phyloP scores from a whole-genome alignment of 2,113 vertebrate genomes.

The Semicossyphus pulcher region DNA sequence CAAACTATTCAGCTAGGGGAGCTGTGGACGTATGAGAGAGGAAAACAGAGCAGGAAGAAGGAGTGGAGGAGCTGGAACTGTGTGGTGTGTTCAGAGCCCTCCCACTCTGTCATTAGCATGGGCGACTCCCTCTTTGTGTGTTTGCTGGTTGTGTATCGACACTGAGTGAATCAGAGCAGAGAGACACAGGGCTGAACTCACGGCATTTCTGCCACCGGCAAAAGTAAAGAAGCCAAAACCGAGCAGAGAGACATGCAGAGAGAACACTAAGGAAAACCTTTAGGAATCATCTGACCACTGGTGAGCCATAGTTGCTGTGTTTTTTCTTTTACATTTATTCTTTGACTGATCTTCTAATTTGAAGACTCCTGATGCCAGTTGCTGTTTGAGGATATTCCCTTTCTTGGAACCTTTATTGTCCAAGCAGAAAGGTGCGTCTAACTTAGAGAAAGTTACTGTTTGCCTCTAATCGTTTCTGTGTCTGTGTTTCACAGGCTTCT shows the following conservation, averaged over 20 bases:
- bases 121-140: conserved; percentile 65
- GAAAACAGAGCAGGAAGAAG: conserved; percentile 48
- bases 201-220: not conserved
- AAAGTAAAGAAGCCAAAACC: not conserved
- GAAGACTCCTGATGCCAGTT: not conserved
- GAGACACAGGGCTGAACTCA: conserved; percentile 46
- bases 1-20: not conserved
- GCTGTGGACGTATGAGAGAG: conserved; percentile 2
- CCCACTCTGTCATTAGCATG: conserved; percentile 66
- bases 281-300: conserved; percentile 5
- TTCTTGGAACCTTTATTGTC: not conserved
- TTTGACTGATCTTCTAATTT: not conserved
- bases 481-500: conserved; percentile 86
- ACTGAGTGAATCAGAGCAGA: conserved; percentile 62
- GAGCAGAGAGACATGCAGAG: not conserved
- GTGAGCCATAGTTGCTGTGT: conserved; percentile 3
- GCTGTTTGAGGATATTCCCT: not conserved
- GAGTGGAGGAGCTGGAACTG: conserved; percentile 55
- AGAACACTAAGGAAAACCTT: conserved; percentile 12
- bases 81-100: conserved; percentile 50
- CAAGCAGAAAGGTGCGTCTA: not conserved
- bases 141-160: conserved; percentile 57
- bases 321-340: not conserved
- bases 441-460: conserved; percentile 25
- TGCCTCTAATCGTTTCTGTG: conserved; percentile 25